Base-by-base conservation (phyloP, 2,113 vertebrate species). In the Pampusana beccarii region DNA sequence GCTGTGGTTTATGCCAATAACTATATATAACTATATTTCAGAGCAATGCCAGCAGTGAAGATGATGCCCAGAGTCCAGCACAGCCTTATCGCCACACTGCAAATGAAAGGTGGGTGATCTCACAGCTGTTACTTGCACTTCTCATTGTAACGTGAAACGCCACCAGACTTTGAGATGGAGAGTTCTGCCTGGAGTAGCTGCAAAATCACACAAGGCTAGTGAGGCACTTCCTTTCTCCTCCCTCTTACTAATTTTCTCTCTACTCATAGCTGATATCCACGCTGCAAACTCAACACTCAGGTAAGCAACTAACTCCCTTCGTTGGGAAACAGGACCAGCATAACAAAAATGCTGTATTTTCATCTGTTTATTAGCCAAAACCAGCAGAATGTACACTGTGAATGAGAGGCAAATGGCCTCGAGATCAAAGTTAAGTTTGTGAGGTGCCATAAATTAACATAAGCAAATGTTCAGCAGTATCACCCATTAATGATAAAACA, bases 101-200 rank as follows among this genome's bases (percentile, higher is more conserved):
- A 74, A 42, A 51, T 10, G 12, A 56, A 54, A 71, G 17, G 11
- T 28, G 23, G 23, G 29, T 60, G 25, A 75, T 29, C 25, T 70
- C 74, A 34, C 25, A 66, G 33, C 58, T 70, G 36, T 18, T 44
- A 56, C 36, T 75, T 29, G 33, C 28, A n/a, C 12, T 62, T 79
- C 54, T 58, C 54, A 4, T 4, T 34, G 60, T 38, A 82, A 61
- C 25, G 2, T n/a, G 40, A 82, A 90, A 75, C 0, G 0, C 28
- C 34, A 54, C 29, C 23, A 53, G 48, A 71, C 16, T 31, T 67
- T 28, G 28, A 36, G 73, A 48, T 0, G 0, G 48, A 75, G 25
- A 62, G 19, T 65, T 31, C 31, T 85, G 57, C 19, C 28, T 18
- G 28, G 40, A 66, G 24, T 6, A 67, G 31, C 24, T 25, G 21